Evolutionary conservation across 2,888 invertebrate genomes (phyloP).

Genomic region (Phengaris arion): DNA sequence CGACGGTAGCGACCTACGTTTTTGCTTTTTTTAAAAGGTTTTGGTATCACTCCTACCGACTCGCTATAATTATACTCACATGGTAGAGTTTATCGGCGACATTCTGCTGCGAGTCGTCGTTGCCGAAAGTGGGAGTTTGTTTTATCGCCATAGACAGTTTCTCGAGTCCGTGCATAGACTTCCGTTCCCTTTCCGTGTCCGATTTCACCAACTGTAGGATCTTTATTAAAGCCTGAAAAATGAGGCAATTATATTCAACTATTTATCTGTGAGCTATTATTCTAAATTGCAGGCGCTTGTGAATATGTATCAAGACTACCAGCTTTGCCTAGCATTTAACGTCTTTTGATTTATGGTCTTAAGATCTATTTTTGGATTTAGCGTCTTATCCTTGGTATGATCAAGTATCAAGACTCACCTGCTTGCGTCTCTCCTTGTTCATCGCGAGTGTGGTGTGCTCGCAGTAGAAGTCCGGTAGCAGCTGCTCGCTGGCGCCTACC

Average conservation of each 20-base stretch:
- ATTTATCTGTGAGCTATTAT: neutral
- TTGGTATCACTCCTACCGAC: too few relatives aligned
- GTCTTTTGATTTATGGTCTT: too few relatives aligned
- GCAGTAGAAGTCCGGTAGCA: slow-evolving; percentile 96
- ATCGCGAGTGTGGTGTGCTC: slow-evolving; percentile 96
- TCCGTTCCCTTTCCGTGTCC: slow-evolving; percentile 92
- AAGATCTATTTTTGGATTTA: too few relatives aligned
- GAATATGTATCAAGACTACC: too few relatives aligned
- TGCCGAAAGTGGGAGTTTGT: slow-evolving; percentile 91
- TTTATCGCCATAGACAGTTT: slow-evolving; percentile 93
- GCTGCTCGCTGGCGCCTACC: slow-evolving; percentile 86
- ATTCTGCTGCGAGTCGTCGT: slow-evolving; percentile 93
- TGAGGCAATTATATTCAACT: slow-evolving; percentile 12
- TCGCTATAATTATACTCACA: slow-evolving; percentile 72
- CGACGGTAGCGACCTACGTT: too few relatives aligned
- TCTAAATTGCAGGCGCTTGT: too few relatives aligned
- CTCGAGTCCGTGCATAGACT: slow-evolving; percentile 93
- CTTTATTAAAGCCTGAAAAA: slow-evolving; percentile 86
- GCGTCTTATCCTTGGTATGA: too few relatives aligned
- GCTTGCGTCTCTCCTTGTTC: slow-evolving; percentile 93
- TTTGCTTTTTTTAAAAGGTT: too few relatives aligned
- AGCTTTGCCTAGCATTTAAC: too few relatives aligned
- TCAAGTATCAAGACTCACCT: slow-evolving; percentile 62
- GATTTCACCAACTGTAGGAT: slow-evolving; percentile 91
- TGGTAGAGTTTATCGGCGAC: slow-evolving; percentile 95